Evolutionary conservation across 2,888 invertebrate species (phyloP).

Genomic region (Sesia apiformis): DNA sequence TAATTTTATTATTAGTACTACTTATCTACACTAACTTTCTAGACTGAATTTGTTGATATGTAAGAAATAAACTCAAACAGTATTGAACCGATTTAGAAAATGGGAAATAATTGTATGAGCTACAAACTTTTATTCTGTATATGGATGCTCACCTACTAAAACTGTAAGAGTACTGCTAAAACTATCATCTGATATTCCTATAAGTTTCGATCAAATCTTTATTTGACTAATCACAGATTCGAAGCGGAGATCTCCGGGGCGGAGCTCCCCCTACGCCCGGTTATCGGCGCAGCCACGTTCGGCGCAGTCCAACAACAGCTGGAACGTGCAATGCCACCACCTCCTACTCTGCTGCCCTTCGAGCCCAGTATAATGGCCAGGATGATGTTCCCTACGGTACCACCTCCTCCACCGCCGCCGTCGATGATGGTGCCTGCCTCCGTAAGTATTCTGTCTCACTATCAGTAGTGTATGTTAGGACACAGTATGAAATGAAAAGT

Average conservation of each 20-base stretch:
- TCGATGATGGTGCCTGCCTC: slow-evolving; percentile 82
- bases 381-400: slow-evolving; percentile 75
- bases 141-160: too few relatives aligned
- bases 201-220: too few relatives aligned
- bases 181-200: neutral
- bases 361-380: slow-evolving; percentile 32
- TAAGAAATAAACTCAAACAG: too few relatives aligned
- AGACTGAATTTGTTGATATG: too few relatives aligned
- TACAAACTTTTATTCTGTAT: too few relatives aligned
- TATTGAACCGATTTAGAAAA: too few relatives aligned
- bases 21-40: too few relatives aligned
- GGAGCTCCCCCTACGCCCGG: slow-evolving; percentile 67
- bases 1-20: too few relatives aligned
- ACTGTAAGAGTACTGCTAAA: neutral
- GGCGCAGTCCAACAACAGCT: slow-evolving; percentile 80
- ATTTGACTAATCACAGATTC: slow-evolving; percentile 73
- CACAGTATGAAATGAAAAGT: too few relatives aligned
- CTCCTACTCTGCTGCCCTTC: slow-evolving; percentile 37
- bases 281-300: slow-evolving; percentile 84
- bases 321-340: slow-evolving; percentile 65
- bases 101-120: too few relatives aligned
- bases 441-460: slow-evolving; percentile 36
- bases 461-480: too few relatives aligned
- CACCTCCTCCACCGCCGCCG: slow-evolving; percentile 78
- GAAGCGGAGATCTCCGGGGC: slow-evolving; percentile 89